These are phyloP conservation scores for Tokudaia tokunoshimensis DNA, from an alignment of 2,797 vertebrate genomes.

Conservation along the genomic window DNA sequence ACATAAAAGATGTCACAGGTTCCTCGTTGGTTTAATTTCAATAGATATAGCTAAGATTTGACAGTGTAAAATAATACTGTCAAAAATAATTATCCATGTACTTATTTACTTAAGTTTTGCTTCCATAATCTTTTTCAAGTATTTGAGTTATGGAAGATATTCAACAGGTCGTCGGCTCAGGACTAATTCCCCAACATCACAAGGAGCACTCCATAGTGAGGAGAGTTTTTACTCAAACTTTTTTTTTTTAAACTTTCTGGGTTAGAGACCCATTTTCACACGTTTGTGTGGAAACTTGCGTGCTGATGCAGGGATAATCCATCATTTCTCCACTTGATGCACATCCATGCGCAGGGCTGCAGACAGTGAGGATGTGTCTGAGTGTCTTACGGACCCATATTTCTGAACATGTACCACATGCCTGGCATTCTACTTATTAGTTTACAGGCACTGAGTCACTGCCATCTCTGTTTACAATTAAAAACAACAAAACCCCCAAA, in stretches of 20 bases:
- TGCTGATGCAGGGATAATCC: constrained; percentile 69
- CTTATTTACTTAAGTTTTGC: constrained; percentile 59
- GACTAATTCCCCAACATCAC: not conserved
- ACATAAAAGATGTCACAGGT: not conserved
- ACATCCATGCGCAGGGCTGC: not conserved
- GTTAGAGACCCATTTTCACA: constrained; percentile 70
- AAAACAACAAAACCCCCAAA: not conserved
- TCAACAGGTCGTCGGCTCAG: not conserved
- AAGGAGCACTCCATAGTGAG: not conserved
- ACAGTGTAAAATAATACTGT: not conserved
- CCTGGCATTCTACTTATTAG: not conserved
- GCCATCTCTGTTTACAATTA: constrained; percentile 12
- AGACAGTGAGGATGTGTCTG: not conserved
- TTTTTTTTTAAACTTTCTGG: constrained; percentile 44
- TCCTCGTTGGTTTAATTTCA: constrained; percentile 36
- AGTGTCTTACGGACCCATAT: not conserved
- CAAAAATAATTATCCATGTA: constrained; percentile 46
- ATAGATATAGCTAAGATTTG: not conserved
- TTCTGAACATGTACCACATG: not conserved
- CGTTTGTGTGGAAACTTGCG: constrained; percentile 82
- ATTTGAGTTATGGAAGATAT: constrained; percentile 3
- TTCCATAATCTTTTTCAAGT: not conserved
- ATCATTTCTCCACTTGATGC: not conserved
- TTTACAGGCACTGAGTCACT: not conserved
- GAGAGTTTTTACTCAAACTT: not conserved